These are phyloP conservation scores for Caenorhabditis parvicauda DNA, from an alignment of 2,888 invertebrate species.

Conservation along the genomic window DNA sequence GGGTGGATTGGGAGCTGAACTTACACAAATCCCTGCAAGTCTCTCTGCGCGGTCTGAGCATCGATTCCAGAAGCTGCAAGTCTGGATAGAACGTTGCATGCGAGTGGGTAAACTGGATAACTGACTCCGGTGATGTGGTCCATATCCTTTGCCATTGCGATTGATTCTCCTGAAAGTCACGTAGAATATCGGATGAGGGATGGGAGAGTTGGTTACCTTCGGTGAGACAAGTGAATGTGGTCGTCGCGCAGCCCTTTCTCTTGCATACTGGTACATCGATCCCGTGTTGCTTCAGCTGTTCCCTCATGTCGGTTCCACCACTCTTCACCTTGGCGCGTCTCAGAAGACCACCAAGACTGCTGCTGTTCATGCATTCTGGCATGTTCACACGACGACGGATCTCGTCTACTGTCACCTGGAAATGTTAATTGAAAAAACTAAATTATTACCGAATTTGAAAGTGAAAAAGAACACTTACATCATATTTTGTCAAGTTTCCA, in stretches of 20 bases:
- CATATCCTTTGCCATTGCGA: neutral
- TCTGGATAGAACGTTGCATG: no score
- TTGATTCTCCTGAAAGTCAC: conserved; percentile 4
- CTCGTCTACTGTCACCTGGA: conserved; percentile 13
- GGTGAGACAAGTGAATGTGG: neutral
- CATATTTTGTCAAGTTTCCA: conserved; percentile 5
- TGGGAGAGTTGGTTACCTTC: no score
- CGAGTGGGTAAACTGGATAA: neutral
- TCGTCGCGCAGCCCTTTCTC: neutral
- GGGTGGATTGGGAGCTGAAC: no score
- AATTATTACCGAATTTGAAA: no score
- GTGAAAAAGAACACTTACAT: no score
- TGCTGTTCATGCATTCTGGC: conserved; percentile 12
- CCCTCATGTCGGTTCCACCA: neutral
- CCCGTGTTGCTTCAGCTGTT: neutral
- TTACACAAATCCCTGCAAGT: no score
- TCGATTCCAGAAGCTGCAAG: neutral
- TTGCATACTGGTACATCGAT: neutral
- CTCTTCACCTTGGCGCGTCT: conserved; percentile 12
- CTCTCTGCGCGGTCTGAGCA: neutral
- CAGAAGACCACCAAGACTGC: conserved; percentile 5
- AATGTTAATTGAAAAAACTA: no score
- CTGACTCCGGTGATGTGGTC: neutral
- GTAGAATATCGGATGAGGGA: no score
- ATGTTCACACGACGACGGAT: conserved; percentile 3